Base-by-base conservation (phyloP, 1,140 invertebrate genomes). In the Daktulosphaira vitifoliae region DNA sequence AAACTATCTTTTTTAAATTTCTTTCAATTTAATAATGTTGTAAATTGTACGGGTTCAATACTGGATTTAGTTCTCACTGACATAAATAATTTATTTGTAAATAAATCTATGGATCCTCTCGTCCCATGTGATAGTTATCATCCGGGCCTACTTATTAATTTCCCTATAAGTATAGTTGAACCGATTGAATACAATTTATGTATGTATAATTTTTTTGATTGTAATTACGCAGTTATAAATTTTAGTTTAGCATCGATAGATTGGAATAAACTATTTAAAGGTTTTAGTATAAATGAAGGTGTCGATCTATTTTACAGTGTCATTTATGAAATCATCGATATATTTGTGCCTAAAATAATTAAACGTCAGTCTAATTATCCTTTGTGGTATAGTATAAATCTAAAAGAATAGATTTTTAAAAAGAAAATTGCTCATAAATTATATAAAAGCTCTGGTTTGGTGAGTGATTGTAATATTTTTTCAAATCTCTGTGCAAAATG, bases 401-500 rank as follows among this genome's bases (percentile, higher is more conserved):
- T 49, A 49, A 49, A 49, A 49, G 46, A 49, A 11, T 25, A 4
- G 13, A 49, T 49, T 23, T 49, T 25, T 49, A 52, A 52, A n/a
- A 52, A 52, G 29, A 52, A 52, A 52, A 33, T 52, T 52, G 50
- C 50, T 16, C 50, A 52, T 52, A 52, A 29, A 18, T 52, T 52
- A 33, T 52, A 52, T 52, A 52, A 37, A 25, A 52, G 50, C 29
- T 13, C 50, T 11, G 50, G 50, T 33, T 52, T 33, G 26, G 26
- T 33, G 50, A 52, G 49, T 51, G 49, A 51, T n/a, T 51, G 29
- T 25, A 51, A n/a, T 20, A 20, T 25, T 51, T 51, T 51, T 51
- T 51, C 49, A n/a, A n/a, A 44, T 26, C 26, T 51, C 29, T 25
- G 49, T 26, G 49, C 23, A n/a, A 25, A 26, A 25, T 50, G 23